Evolutionary conservation across 1,140 invertebrate species (phyloP), one percentile per base, ranked within the genome.

Genomic region (Diuraphis noxia): DNA sequence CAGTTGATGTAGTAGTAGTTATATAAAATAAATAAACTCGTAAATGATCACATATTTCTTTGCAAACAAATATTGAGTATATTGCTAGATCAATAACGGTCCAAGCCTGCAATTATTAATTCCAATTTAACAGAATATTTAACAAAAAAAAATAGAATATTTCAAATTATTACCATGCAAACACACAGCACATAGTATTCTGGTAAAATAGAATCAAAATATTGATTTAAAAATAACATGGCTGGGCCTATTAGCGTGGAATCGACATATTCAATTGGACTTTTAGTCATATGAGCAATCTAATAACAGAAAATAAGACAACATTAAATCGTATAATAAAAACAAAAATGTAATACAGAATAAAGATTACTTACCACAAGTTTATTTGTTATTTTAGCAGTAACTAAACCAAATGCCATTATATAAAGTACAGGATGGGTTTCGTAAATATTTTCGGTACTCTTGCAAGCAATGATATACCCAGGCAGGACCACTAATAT

Each of bases 251-350:
- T 93, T 91, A 99, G 94, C 30, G 97, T 97, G 94, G 97, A 97
- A 95, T 99, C 99, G 94, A 98, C 96, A 94, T 99, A 97, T 92
- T 98, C 96, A 97, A 99, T 98, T 95, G 99, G 98, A 95, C 98
- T 98, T 94, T 98, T 99, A 10, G 98, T 99, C 99, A 99, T 99
- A 94, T 99, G 99, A 43, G 99, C 99, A 92, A 99, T 97, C 98
- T 99, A 93, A 40, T 94, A 94, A 10, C 92, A 21, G 92, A 79
- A 49, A 21, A 49, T 49, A 23, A 72, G 10, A 89, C 43, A 92
- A 92, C 79, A 63, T 19, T 88, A 41, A 38, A 72, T 36, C 23
- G 9, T 46, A 25, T n/a, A 92, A 34, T 41, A 82, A 36, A 92
- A 56, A 92, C 19, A 41, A 36, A 81, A 43, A 43, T 36, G 0